Base-by-base conservation (phyloP, 1,140 invertebrate species). In the Drosophila oshimai region DNA sequence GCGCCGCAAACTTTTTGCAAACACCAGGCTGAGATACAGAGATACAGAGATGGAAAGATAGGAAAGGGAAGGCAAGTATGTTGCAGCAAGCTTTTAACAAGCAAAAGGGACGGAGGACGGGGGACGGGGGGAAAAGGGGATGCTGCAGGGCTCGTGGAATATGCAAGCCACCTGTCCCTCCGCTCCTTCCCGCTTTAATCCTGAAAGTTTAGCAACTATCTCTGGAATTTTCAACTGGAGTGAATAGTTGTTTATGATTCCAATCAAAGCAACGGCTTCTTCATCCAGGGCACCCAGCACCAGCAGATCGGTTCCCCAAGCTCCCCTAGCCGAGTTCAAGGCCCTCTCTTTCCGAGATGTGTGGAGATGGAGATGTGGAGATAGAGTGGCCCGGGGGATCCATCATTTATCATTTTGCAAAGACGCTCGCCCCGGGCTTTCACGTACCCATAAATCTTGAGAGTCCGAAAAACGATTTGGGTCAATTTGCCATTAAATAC, bases 401-500 rank as follows among this genome's bases (percentile, higher is more conserved):
- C 24, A 61, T 61, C 50, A 33, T 31, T 57, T 54, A 12, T 46
- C 53, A 57, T 34, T 57, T 57, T n/a, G 45, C 51, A 9, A 18
- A 37, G 15, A 18, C 36, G 18, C 12, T 24, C 18, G 34, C 41
- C 22, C 41, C 13, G 7, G 10, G 46, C 36, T 22, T 29, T 20
- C 36, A 13, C 51, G 28, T 62, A 42, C 36, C 58, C 57, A 65
- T 39, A 39, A 65, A 65, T 64, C 46, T 31, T 22, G 26, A 6
- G 18, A 18, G 58, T 46, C 42, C 34, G 20, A 7, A 7, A 22
- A 39, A 15, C 60, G 44, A 81, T 83, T 83, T 83, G 73, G 77
- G 77, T 81, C 78, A 81, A 60, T 83, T 81, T 49, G 60, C 54
- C 62, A 75, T 75, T 75, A 75, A 75, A 69, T 75, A 75, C 72